Conservation (phyloP, 2,888 invertebrate species). For the Opisthograptis luteolata region DNA sequence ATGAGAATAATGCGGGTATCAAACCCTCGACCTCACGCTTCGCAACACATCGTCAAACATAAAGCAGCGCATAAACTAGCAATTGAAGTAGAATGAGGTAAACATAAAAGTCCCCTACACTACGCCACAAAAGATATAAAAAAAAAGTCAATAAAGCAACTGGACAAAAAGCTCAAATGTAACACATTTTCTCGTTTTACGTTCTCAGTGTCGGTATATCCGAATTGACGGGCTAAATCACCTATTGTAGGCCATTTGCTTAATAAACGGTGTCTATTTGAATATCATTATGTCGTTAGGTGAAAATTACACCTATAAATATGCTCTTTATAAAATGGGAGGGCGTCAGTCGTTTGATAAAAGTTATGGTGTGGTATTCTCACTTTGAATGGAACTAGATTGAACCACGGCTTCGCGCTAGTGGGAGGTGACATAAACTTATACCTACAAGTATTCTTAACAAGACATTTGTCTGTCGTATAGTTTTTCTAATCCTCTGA, state of each 20-base stretch:
- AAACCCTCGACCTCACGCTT: no score
- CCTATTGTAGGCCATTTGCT: constrained; percentile 23
- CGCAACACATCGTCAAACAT: no score
- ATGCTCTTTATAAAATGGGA: constrained; percentile 20
- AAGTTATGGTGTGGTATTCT: constrained; percentile 16
- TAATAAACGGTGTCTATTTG: constrained; percentile 31
- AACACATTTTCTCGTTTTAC: constrained; percentile 24
- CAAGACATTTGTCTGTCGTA: neutral
- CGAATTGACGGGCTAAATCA: constrained; percentile 10
- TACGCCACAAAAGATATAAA: constrained; percentile 11
- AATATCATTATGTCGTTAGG: constrained; percentile 30
- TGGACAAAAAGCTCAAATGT: constrained; percentile 21
- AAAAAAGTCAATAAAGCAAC: constrained; percentile 13
- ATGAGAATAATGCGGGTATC: no score
- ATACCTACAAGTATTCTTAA: neutral
- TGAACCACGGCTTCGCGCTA: neutral
- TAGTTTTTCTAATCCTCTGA: constrained; percentile 12
- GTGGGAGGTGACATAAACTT: constrained; percentile 8
- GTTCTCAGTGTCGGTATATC: constrained; percentile 12
- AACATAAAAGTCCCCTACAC: constrained; percentile 5
- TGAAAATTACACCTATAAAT: constrained; percentile 26
- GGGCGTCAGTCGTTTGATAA: constrained; percentile 15
- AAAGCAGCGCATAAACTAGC: neutral
- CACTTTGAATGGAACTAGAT: constrained; percentile 1
- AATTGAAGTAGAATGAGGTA: constrained; percentile 3